Evolutionary conservation across 2,888 invertebrate genomes (phyloP).

Genomic region (Troides oblongomaculatus): DNA sequence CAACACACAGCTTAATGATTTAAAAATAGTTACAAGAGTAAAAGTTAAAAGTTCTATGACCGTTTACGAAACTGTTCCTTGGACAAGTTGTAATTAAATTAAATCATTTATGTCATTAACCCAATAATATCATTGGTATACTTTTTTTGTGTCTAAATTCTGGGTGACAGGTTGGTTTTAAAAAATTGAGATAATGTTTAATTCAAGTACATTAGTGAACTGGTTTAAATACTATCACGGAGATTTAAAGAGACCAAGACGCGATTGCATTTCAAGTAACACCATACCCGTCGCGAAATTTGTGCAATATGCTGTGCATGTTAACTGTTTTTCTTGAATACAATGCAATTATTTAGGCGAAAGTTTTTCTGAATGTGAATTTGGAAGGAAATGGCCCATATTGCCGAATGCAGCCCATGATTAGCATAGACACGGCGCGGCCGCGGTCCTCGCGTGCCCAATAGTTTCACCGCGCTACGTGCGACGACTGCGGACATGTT

Average conservation of each 20-base stretch:
- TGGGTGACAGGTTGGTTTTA: constrained; percentile 7
- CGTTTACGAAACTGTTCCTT: too few species aligned
- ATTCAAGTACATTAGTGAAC: not conserved
- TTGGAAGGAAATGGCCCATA: constrained; percentile 63
- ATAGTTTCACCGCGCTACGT: constrained; percentile 61
- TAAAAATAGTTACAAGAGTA: too few species aligned
- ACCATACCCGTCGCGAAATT: constrained; percentile 1
- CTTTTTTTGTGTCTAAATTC: too few species aligned
- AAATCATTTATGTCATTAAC: too few species aligned
- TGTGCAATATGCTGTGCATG: constrained; percentile 17
- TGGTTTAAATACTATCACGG: constrained; percentile 11
- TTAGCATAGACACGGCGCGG: constrained; percentile 53
- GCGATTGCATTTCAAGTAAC: constrained; percentile 5
- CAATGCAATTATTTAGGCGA: constrained; percentile 36
- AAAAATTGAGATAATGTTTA: constrained; percentile 3
- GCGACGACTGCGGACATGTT: constrained; percentile 47
- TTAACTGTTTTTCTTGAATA: constrained; percentile 26
- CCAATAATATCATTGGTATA: too few species aligned
- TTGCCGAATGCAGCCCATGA: constrained; percentile 52
- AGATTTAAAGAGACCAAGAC: constrained; percentile 2
- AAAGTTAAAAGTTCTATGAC: too few species aligned
- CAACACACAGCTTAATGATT: too few species aligned
- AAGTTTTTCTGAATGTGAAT: constrained; percentile 52
- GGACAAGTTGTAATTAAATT: too few species aligned
- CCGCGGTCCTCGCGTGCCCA: constrained; percentile 48